Base-by-base conservation (phyloP, 1,140 invertebrate genomes). In the Scylla paramamosain region DNA sequence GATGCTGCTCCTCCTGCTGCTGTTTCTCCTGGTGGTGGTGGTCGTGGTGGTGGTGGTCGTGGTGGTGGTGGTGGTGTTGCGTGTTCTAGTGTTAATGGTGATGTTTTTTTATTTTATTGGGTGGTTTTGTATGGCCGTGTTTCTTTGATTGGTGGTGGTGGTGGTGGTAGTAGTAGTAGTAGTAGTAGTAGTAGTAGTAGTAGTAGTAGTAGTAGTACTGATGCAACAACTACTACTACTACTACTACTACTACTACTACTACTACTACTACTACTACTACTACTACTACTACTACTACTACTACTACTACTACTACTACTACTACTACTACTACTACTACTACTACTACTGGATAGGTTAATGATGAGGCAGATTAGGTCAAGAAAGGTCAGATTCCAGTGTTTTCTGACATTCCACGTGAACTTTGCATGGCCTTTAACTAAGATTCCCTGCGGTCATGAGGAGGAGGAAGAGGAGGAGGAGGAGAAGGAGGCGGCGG, bases 201-300 rank as follows among this genome's bases (percentile, higher is more conserved):
- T 59, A 12, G 52, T 59, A 12, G 52, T 59, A 12, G 52, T 59
- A 12, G 52, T 59, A 12, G 52, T 59, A 12, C 2, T 59, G 20
- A 8, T 59, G 39, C 67, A 1, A n/a, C 67, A 1, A n/a, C 16
- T n/a, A 77, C 67, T n/a, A 77, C 67, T 3, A 77, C n/a, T 77
- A n/a, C 6, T n/a, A 77, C 52, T 77, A 77, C 67, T n/a, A n/a
- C 67, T 77, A 77, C 67, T 77, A 77, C 25, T 77, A 77, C n/a
- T n/a, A 77, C 25, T 77, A n/a, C 25, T 77, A 77, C 67, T 77
- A 77, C 25, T n/a, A 77, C 67, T 77, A 77, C 67, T n/a, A 77
- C 67, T 77, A 77, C 67, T 77, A 77, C 67, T n/a, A 77, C 67
- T n/a, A 77, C 67, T n/a, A 77, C 67, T n/a, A 77, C 67, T n/a